A percentile compares a stretch with the other conserved stretches of the same genome.
These are phyloP conservation scores for Thamnophis sirtalis DNA, from an alignment of 2,113 vertebrate genomes.

Conservation along the genomic window DNA sequence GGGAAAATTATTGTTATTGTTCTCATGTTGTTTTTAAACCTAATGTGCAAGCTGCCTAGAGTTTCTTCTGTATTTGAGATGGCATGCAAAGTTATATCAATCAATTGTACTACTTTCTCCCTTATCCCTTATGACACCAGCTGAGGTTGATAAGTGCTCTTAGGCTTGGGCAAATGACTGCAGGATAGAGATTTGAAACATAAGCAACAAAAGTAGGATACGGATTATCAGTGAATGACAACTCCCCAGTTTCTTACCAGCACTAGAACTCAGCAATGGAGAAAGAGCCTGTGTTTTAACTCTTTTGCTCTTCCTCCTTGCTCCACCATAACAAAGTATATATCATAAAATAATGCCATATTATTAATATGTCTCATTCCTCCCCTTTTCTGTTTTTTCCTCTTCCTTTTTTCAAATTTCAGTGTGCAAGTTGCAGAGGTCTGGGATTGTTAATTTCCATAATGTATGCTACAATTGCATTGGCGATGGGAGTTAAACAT, in stretches of 20 bases:
- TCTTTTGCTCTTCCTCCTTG: not conserved
- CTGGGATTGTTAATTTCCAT: not conserved
- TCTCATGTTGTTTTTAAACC: not conserved
- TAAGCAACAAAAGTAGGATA: not conserved
- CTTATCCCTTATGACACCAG: not conserved
- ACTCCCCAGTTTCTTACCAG: not conserved
- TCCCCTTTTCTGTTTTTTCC: not conserved
- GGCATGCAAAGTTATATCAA: not conserved
- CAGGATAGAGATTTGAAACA: not conserved
- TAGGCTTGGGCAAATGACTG: not conserved
- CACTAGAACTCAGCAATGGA: not conserved
- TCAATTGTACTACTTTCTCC: not conserved
- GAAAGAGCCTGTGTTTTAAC: not conserved
- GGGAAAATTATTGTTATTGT: not conserved
- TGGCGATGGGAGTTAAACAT: not conserved
- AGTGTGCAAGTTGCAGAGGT: not conserved
- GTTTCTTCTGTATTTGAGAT: not conserved
- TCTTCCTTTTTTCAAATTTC: not conserved
- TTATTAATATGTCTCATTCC: too few species aligned
- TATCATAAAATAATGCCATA: not conserved
- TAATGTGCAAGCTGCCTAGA: not conserved
- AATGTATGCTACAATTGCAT: not conserved
- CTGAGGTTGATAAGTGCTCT: not conserved
- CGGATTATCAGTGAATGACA: not conserved
- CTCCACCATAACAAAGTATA: not conserved